Conservation (phyloP, 2,888 invertebrate genomes). For the Neria commutata region DNA sequence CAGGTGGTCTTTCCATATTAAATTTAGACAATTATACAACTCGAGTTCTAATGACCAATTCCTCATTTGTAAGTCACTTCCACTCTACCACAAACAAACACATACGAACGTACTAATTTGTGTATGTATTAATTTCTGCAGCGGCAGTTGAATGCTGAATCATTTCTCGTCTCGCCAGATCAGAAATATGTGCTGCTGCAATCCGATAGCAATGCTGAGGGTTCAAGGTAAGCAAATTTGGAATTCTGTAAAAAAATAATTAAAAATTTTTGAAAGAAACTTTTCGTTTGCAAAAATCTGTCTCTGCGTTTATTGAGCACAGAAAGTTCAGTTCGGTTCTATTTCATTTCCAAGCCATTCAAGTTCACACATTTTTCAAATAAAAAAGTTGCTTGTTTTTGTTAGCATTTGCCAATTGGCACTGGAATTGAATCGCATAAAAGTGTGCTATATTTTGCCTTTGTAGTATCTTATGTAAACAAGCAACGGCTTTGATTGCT, state of each 20-base stretch:
- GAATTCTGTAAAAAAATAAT: not conserved
- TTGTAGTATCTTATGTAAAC: no score
- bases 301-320: no score
- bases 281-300: no score
- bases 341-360: no score
- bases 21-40: constrained; percentile 78
- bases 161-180: constrained; percentile 80
- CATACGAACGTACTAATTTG: not conserved
- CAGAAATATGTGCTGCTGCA: constrained; percentile 78
- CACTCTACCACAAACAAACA: not conserved
- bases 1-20: constrained; percentile 80
- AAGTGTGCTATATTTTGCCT: no score
- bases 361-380: no score
- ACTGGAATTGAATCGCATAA: no score
- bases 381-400: no score
- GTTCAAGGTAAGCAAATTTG: constrained; percentile 47
- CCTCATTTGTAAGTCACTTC: constrained; percentile 77
- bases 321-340: no score
- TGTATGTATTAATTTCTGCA: constrained; percentile 55
- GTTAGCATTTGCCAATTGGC: no score
- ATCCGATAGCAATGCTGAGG: constrained; percentile 66
- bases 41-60: constrained; percentile 77
- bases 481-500: no score
- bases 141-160: constrained; percentile 79
- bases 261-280: no score